Evolutionary conservation across 2,797 vertebrate species (phyloP), one percentile per base, ranked within the genome.

Genomic region (Leuciscus waleckii): DNA sequence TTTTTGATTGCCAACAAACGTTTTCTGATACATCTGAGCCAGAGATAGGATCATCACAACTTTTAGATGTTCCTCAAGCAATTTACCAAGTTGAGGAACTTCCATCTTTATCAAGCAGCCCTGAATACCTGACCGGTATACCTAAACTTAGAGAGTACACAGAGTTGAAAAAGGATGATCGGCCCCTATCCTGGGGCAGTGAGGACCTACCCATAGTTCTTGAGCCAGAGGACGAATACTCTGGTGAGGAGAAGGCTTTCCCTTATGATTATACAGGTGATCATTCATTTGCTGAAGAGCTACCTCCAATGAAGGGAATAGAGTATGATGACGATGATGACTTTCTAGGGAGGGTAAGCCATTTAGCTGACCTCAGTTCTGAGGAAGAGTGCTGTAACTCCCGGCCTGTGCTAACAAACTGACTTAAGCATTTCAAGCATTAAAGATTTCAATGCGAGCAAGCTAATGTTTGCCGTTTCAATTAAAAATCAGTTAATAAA

Each of bases 271-370:
- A 85, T 88, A 93, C 90, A 87, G 92, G 87, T 5, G 93, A 93
- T 56, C 91, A 95, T 0, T 90, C 96, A 0, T 92, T 95, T 46
- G 94, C 96, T 0, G 96, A 97, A 79, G 96, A 97, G 87, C 95
- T 96, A 68, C 88, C 91, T 6, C 94, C 94, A 71, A 94, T 93
- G 86, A 90, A 92, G 81, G 90, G 91, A 61, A 93, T 91, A 89
- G 95, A 92, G 83, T 93, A 89, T 58, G 94, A 89, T 78, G 88
- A 88, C 19, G 87, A 97, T 69, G 93, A 94, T 58, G 93, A 95
- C 79, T 93, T 95, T 82, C 93, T 99, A 81, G 96, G 95, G 91
- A 96, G 97, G 96, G 98, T 98, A 95, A 95, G 91, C 83, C 32
- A 83, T 83, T 78, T 79, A 92, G 95, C 94, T 95, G 94, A 91